A percentile compares a stretch with the other conserved stretches of the same genome.
phyloP scores from a whole-genome alignment of 2,113 vertebrate species.

The Neodontobutis hainanensis region DNA sequence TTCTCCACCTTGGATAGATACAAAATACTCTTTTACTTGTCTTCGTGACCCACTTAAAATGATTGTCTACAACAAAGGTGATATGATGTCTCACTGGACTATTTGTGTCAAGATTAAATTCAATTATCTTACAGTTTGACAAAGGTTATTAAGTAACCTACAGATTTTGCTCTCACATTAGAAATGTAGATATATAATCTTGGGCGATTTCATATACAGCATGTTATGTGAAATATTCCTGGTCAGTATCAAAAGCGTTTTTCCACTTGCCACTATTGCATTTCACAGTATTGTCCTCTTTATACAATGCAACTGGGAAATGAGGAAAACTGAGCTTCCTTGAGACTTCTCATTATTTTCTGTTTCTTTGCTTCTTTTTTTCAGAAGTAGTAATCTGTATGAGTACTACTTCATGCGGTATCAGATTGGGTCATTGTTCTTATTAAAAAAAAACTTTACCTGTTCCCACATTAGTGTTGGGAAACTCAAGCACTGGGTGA shows the following conservation, averaged over 20 bases:
- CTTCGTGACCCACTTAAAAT: conserved; percentile 47
- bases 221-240: background rate
- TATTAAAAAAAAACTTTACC: background rate
- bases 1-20: conserved; percentile 18
- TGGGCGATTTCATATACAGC: background rate
- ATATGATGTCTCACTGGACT: conserved; percentile 20
- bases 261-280: background rate
- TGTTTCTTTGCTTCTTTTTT: conserved; percentile 34
- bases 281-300: background rate
- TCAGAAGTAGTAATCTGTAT: background rate
- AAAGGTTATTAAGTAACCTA: background rate
- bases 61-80: conserved; percentile 35
- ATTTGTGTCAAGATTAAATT: conserved; percentile 36
- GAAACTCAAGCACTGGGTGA: background rate
- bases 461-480: background rate
- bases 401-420: background rate
- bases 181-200: background rate
- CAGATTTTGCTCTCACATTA: background rate
- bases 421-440: background rate
- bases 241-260: background rate
- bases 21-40: conserved; percentile 15
- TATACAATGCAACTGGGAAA: conserved; percentile 9
- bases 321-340: conserved; percentile 10
- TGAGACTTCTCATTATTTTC: conserved; percentile 26
- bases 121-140: conserved; percentile 3